Evolutionary conservation across 2,797 vertebrate species (phyloP).

Genomic region (Remorina albescens): DNA sequence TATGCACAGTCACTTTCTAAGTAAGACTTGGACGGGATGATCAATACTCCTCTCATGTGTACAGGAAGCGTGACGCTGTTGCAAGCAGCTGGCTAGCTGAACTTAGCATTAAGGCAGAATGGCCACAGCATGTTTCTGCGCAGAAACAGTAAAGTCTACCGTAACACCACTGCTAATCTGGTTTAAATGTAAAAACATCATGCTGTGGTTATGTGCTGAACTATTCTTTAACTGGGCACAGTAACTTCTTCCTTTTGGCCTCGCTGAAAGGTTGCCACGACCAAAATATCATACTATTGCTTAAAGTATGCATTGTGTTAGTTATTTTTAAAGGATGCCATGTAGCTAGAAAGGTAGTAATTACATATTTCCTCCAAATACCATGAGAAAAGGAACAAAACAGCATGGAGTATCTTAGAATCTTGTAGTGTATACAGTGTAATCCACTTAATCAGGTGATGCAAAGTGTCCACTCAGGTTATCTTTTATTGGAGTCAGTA

Average conservation of each 20-base stretch:
- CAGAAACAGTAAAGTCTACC: background rate
- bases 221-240: background rate
- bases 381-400: constrained; percentile 9
- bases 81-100: background rate
- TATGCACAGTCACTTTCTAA: background rate
- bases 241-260: background rate
- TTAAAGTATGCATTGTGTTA: background rate
- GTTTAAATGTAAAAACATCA: background rate
- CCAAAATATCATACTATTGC: no score
- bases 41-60: background rate
- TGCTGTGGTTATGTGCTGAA: background rate
- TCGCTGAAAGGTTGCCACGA: background rate
- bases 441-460: constrained; percentile 72
- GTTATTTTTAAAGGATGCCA: background rate
- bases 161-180: background rate
- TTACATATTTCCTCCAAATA: constrained; percentile 3
- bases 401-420: constrained; percentile 38
- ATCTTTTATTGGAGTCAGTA: constrained; percentile 68
- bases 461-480: constrained; percentile 68
- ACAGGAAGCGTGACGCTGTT: background rate
- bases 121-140: background rate
- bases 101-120: background rate
- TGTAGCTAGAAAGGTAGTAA: background rate
- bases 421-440: constrained; percentile 65
- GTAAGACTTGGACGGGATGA: background rate